Evolutionary conservation across 1,140 invertebrate species (phyloP).

Genomic region (Oryzaephilus surinamensis): DNA sequence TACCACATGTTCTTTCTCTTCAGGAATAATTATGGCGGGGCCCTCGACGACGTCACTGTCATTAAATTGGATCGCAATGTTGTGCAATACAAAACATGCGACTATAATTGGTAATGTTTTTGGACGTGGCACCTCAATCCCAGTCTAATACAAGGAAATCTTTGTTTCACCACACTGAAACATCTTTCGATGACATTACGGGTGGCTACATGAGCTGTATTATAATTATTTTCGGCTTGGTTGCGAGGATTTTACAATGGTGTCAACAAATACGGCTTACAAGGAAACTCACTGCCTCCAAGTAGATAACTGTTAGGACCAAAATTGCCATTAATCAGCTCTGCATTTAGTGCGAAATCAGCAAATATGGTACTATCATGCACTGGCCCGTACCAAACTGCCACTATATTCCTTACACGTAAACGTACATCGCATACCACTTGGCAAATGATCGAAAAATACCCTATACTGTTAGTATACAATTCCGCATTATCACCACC

Average conservation of each 20-base stretch:
- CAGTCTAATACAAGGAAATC: conserved; percentile 31
- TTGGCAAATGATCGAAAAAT: conserved; percentile 33
- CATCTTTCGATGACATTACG: conserved; percentile 34
- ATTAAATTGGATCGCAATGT: conserved; percentile 28
- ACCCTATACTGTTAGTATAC: conserved; percentile 32
- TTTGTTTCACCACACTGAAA: conserved; percentile 35
- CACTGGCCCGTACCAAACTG: conserved; percentile 34
- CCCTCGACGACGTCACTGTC: too few species aligned
- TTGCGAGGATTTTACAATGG: conserved; percentile 13
- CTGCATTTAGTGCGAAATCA: conserved; percentile 15
- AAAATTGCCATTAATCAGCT: conserved; percentile 18
- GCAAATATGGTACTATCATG: conserved; percentile 34
- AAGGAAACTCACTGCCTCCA: conserved; percentile 25
- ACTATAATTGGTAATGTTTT: conserved; percentile 25
- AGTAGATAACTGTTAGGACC: conserved; percentile 17
- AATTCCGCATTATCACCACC: conserved; percentile 19
- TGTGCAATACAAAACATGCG: conserved; percentile 35
- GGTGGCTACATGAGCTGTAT: conserved; percentile 35
- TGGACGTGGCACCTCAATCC: conserved; percentile 25
- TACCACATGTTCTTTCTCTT: conserved; percentile 10
- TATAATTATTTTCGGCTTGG: conserved; percentile 27
- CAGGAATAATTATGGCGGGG: too few species aligned
- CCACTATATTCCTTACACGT: conserved; percentile 25
- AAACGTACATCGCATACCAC: conserved; percentile 22
- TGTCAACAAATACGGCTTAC: conserved; percentile 22